Evolutionary conservation across 2,797 vertebrate genomes (phyloP).

Genomic region (Vespertilio murinus): DNA sequence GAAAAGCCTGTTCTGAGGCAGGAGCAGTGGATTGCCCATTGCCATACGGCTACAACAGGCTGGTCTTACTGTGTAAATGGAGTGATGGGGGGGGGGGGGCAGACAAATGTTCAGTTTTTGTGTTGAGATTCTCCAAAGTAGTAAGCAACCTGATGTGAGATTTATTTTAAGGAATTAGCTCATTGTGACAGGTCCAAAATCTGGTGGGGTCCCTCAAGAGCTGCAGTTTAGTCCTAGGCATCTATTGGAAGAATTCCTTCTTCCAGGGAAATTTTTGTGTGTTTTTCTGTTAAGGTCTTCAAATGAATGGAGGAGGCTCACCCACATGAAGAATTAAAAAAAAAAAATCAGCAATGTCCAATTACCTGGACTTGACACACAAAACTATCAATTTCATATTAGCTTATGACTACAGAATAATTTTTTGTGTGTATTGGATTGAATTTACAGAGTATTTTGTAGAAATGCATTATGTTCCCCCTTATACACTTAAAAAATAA

Average conservation of each 20-base stretch:
- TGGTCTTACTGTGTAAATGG: neutral
- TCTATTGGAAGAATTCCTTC: neutral
- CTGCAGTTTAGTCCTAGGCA: neutral
- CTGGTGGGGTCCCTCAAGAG: neutral
- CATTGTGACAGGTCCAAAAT: neutral
- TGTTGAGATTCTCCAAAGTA: neutral
- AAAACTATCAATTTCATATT: neutral
- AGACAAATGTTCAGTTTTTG: neutral
- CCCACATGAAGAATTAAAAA: neutral
- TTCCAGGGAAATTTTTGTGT: neutral
- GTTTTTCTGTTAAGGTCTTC: neutral
- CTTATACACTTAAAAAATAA: neutral
- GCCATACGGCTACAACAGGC: neutral
- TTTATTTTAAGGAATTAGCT: neutral
- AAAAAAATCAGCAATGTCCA: neutral
- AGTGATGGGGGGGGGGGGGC: neutral
- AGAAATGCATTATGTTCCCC: neutral
- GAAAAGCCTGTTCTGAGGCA: neutral
- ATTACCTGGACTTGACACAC: neutral
- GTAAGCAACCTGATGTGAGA: neutral
- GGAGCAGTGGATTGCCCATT: no score
- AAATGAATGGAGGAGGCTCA: neutral
- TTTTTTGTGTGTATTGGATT: neutral
- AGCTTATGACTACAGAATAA: neutral
- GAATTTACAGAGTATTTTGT: neutral